phyloP scores from a whole-genome alignment of 1,140 invertebrate species.

The Tenebrio molitor region DNA sequence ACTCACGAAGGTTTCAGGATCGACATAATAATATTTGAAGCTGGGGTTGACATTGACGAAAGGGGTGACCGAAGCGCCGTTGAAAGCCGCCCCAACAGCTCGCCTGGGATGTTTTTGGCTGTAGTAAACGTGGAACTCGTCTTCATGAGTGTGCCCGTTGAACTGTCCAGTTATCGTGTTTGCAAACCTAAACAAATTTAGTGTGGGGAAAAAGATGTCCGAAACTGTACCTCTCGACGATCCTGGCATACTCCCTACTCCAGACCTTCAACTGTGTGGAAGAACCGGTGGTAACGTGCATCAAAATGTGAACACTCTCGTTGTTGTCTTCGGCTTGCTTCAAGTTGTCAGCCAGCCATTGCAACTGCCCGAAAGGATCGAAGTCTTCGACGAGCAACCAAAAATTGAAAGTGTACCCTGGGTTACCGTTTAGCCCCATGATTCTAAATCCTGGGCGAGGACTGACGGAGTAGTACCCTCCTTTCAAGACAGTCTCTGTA shows the following conservation, averaged over 20 bases:
- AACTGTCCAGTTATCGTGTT: slow-evolving; percentile 82
- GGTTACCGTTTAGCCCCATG: slow-evolving; percentile 82
- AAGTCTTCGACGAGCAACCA: slow-evolving; percentile 73
- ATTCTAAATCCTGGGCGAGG: slow-evolving; percentile 77
- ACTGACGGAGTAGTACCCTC: slow-evolving; percentile 80
- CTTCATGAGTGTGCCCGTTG: slow-evolving; percentile 85
- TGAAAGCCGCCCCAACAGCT: slow-evolving; percentile 78
- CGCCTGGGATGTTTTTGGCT: slow-evolving; percentile 62
- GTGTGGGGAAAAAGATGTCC: not conserved
- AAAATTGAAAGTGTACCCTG: slow-evolving; percentile 82
- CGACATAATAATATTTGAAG: slow-evolving; percentile 82
- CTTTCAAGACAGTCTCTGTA: slow-evolving; percentile 72
- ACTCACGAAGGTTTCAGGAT: slow-evolving; percentile 73
- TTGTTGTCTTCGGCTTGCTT: slow-evolving; percentile 75
- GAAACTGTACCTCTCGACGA: slow-evolving; percentile 67
- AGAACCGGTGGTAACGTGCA: slow-evolving; percentile 84
- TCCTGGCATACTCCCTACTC: slow-evolving; percentile 75
- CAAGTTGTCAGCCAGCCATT: slow-evolving; percentile 82
- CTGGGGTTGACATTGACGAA: slow-evolving; percentile 82
- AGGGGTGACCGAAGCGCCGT: slow-evolving; percentile 81
- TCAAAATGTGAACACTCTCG: slow-evolving; percentile 85
- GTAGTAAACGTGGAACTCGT: slow-evolving; percentile 81
- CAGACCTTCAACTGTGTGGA: slow-evolving; percentile 77
- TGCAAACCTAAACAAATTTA: slow-evolving; percentile 63
- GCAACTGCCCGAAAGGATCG: slow-evolving; percentile 77